phyloP scores from a whole-genome alignment of 2,113 vertebrate genomes.

The Otocyon megalotis region DNA sequence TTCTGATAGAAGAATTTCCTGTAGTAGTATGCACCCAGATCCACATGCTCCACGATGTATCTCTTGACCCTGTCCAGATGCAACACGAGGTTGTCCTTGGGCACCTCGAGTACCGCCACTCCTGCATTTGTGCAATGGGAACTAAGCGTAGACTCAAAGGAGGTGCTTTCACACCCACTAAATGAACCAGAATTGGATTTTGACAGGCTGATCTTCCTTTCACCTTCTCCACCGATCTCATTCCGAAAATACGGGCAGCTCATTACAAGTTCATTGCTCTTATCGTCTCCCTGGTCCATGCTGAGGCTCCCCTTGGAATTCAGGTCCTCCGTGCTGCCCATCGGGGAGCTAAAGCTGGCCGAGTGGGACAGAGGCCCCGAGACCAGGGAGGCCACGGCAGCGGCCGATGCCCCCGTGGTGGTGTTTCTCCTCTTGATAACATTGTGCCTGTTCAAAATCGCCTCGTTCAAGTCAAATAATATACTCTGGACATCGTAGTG shows the following conservation, averaged over 20 bases:
- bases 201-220: conserved; percentile 92
- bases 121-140: conserved; percentile 96
- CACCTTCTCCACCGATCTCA: conserved; percentile 94
- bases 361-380: conserved; percentile 93
- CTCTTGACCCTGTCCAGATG: conserved; percentile 94
- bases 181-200: conserved; percentile 94
- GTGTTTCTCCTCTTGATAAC: conserved; percentile 95
- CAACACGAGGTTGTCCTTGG: conserved; percentile 92
- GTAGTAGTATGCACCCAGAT: conserved; percentile 96
- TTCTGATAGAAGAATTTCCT: conserved; percentile 96
- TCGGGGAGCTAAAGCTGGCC: conserved; percentile 95
- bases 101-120: conserved; percentile 95
- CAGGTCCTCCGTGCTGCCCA: conserved; percentile 97
- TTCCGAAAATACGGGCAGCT: conserved; percentile 98
- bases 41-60: conserved; percentile 96
- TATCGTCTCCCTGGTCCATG: conserved; percentile 95
- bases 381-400: conserved; percentile 93
- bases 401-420: conserved; percentile 96
- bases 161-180: conserved; percentile 91
- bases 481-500: conserved; percentile 97
- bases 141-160: conserved; percentile 93
- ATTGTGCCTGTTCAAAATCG: conserved; percentile 91
- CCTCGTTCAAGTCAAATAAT: conserved; percentile 96
- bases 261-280: conserved; percentile 96
- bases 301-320: conserved; percentile 92